Base-by-base conservation (phyloP, 1,140 invertebrate species). In the Lasaia peninsularis region DNA sequence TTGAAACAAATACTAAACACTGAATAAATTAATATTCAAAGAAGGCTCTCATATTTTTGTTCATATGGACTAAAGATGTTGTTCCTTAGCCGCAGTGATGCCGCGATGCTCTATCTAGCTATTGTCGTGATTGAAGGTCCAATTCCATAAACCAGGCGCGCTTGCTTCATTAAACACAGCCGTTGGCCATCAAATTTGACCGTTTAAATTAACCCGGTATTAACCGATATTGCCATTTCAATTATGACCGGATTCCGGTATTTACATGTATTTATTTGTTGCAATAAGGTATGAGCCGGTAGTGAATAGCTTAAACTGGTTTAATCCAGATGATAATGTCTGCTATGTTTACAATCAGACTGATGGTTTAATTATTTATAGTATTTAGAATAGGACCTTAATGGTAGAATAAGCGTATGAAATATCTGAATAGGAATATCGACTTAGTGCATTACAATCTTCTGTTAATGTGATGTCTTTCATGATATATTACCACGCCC, bases 141-240 rank as follows among this genome's bases (percentile, higher is more conserved):
- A 58, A 50, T 58, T 24, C 48, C 34, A 52, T 58, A 58, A 58
- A 58, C 52, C 56, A 58, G 40, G 56, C 56, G 35, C 49, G 16
- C 21, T 48, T 33, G 56, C 56, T 58, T 58, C 56, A 58, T 58
- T 58, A 58, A 58, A 50, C 56, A 58, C 56, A 58, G 35, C 56
- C 56, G 56, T 50, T 58, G 50, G 33, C 56, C 34, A 50, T 58
- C 56, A 58, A 58, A 58, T 58, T 52, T 58, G 56, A 58, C 56
- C 56, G 56, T 58, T 44, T 44, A 44, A 44, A 44, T 44, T 44
- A 44, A 44, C 37, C 37, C 37, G 44, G 34, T 53, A 55, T 60
- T 52, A 60, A 60, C 59, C 59, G 55, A 60, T 60, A 60, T 60
- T 56, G 58, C 52, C 33, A 51, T 55, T 60, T 60, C 52, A 60